These are phyloP conservation scores for Falco rusticolus DNA, from an alignment of 2,797 vertebrate genomes.

Conservation along the genomic window DNA sequence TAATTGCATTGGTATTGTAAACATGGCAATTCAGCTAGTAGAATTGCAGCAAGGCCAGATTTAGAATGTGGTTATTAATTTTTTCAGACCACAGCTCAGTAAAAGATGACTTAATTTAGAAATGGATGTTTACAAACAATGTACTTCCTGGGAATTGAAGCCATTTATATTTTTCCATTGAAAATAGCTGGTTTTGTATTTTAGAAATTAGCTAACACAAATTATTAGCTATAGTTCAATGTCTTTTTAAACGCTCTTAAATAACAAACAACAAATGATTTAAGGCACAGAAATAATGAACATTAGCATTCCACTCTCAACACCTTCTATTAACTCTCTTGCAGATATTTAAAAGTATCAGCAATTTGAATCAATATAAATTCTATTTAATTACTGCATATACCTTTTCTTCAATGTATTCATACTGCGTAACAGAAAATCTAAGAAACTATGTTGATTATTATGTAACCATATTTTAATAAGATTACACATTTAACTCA, in stretches of 20 bases:
- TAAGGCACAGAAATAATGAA: neutral
- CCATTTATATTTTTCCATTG: neutral
- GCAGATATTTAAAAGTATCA: neutral
- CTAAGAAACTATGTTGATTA: neutral
- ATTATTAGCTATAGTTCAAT: neutral
- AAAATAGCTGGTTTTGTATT: neutral
- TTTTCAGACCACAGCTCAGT: neutral
- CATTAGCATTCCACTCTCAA: neutral
- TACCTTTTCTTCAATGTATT: neutral
- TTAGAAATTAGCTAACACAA: neutral
- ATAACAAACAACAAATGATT: neutral
- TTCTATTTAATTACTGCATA: neutral
- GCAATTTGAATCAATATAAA: neutral
- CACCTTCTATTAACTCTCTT: neutral
- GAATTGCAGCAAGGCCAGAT: neutral
- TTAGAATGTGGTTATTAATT: slow-evolving; percentile 18
- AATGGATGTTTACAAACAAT: neutral
- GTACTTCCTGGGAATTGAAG: neutral
- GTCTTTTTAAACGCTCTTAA: neutral
- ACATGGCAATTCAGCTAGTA: neutral
- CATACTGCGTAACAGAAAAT: neutral
- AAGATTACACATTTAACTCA: neutral
- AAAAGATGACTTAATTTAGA: neutral
- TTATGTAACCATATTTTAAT: neutral
- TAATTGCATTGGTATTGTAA: slow-evolving; percentile 15